Percentiles rank a stretch among this genome's conserved stretches.
These are phyloP conservation scores for Mylabris phalerata DNA, from an alignment of 1,140 invertebrate genomes.

Conservation along the genomic window DNA sequence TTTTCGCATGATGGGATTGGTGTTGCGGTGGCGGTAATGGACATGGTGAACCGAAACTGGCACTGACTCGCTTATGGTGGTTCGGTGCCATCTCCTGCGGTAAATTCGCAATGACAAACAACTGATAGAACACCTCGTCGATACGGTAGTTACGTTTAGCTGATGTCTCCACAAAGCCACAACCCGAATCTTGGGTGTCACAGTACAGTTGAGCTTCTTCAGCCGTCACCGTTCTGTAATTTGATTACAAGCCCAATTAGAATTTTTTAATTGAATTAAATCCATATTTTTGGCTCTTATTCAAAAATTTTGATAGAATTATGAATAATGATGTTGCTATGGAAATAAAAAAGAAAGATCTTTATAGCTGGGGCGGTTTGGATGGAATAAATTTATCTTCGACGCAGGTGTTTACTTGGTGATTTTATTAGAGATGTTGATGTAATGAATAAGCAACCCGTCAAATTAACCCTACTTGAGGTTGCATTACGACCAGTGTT, in stretches of 20 bases:
- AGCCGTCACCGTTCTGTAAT: constrained; percentile 56
- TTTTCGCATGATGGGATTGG: constrained; percentile 56
- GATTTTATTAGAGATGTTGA: too few species aligned
- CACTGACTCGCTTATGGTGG: constrained; percentile 66
- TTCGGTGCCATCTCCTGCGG: constrained; percentile 85
- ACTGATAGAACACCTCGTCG: constrained; percentile 73
- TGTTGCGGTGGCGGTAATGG: constrained; percentile 56
- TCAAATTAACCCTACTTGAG: too few species aligned
- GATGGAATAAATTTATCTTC: too few species aligned
- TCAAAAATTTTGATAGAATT: too few species aligned
- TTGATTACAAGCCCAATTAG: neutral
- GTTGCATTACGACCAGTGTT: too few species aligned
- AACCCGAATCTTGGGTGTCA: constrained; percentile 60
- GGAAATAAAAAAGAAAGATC: too few species aligned
- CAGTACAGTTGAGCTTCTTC: constrained; percentile 66
- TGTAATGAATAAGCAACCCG: too few species aligned
- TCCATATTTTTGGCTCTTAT: too few species aligned
- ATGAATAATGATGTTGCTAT: too few species aligned
- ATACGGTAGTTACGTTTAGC: constrained; percentile 72
- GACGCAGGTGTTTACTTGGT: too few species aligned
- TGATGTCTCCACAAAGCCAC: constrained; percentile 74
- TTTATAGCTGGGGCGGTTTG: too few species aligned
- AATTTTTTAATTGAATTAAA: too few species aligned
- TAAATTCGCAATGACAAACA: constrained; percentile 71
- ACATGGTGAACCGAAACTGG: constrained; percentile 62